Evolutionary conservation across 2,888 invertebrate species (phyloP).

Genomic region (Troglohyphantes excavatus): DNA sequence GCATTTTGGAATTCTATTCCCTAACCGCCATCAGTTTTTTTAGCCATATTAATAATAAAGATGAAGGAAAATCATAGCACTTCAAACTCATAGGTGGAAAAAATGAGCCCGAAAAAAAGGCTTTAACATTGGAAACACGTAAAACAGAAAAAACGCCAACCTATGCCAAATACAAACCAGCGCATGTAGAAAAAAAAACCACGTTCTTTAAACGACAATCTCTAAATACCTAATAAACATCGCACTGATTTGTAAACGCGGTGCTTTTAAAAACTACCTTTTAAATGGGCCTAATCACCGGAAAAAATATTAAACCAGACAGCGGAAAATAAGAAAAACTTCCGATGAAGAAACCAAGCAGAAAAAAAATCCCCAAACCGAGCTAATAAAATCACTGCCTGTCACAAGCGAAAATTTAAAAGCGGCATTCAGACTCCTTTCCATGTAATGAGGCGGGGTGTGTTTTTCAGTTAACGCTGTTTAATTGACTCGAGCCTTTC

Average conservation of each 20-base stretch:
- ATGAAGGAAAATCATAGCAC: constrained; percentile 2
- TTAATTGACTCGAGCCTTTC: constrained; percentile 72
- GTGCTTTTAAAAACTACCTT: constrained; percentile 60
- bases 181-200: constrained; percentile 5
- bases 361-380: constrained; percentile 58
- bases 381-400: constrained; percentile 74
- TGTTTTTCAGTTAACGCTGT: constrained; percentile 76
- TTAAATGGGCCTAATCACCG: constrained; percentile 77
- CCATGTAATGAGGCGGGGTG: constrained; percentile 66
- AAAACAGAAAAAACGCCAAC: constrained; percentile 30
- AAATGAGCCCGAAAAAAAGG: constrained; percentile 17
- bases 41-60: constrained; percentile 18
- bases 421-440: constrained; percentile 69
- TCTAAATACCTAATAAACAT: constrained; percentile 73
- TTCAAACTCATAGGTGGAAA: background rate
- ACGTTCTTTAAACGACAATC: constrained; percentile 14
- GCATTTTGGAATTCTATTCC: constrained; percentile 8
- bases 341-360: constrained; percentile 34
- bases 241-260: constrained; percentile 60
- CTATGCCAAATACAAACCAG: background rate
- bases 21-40: constrained; percentile 17
- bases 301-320: constrained; percentile 77
- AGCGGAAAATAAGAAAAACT: constrained; percentile 63
- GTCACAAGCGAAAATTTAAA: constrained; percentile 71
- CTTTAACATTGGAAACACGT: background rate